These are phyloP conservation scores for Uria aalge DNA, from an alignment of 2,113 vertebrate genomes.

Conservation along the genomic window DNA sequence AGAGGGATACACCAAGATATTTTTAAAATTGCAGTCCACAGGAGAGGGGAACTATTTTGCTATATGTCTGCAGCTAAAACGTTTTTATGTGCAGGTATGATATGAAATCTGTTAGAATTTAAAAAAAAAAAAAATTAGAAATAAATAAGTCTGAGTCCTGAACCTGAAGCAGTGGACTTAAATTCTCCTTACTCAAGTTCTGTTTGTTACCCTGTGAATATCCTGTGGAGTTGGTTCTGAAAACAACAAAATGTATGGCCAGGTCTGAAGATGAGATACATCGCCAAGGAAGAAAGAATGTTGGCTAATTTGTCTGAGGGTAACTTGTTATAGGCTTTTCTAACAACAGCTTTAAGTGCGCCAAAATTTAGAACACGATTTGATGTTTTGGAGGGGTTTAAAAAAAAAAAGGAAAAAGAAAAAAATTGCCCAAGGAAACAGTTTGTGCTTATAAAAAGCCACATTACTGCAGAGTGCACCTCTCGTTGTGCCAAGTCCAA, in stretches of 20 bases:
- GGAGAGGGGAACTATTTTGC: background rate
- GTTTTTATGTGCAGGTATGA: background rate
- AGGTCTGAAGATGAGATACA: background rate
- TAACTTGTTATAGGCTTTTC: slow-evolving; percentile 20
- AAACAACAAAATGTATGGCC: background rate
- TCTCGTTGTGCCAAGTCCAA: background rate
- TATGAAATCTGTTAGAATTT: background rate
- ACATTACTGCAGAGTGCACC: background rate
- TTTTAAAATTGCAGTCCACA: background rate
- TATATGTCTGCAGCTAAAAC: background rate
- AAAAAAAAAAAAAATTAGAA: background rate
- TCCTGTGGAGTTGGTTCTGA: background rate
- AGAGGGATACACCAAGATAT: background rate
- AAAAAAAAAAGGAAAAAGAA: background rate
- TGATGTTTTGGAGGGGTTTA: background rate
- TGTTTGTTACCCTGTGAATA: background rate
- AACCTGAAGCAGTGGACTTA: background rate
- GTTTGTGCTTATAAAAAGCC: background rate
- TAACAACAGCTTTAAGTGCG: background rate
- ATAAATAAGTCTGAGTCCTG: background rate
- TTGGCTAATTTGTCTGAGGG: background rate
- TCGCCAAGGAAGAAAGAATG: background rate
- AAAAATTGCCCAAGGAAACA: background rate
- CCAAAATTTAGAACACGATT: slow-evolving; percentile 12
- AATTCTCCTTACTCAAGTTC: background rate